These are phyloP conservation scores for Papilio dardanus DNA, from an alignment of 1,140 invertebrate genomes.

Conservation along the genomic window DNA sequence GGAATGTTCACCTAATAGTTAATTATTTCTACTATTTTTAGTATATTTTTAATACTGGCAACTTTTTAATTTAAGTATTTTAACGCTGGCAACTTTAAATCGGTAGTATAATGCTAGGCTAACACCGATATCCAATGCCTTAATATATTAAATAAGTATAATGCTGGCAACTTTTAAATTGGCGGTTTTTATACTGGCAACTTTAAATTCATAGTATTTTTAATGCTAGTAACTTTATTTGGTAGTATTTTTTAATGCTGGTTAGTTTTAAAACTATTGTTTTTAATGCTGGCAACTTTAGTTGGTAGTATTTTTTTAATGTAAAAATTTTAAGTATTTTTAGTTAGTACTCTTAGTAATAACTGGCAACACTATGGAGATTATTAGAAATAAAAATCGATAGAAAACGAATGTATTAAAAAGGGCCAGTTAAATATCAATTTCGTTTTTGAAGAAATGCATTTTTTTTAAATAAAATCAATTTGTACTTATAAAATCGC, in stretches of 20 bases:
- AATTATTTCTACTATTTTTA: slow-evolving; percentile 34
- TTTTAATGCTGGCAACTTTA: not conserved
- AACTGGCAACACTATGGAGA: not conserved
- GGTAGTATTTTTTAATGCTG: not conserved
- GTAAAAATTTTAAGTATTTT: slow-evolving; percentile 32
- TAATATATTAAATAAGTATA: no score
- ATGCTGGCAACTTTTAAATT: no score
- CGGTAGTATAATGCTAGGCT: no score
- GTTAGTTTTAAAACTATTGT: not conserved
- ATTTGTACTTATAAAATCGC: slow-evolving; percentile 13
- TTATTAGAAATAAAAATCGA: not conserved
- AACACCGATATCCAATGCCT: no score
- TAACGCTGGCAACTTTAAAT: not conserved
- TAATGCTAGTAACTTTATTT: not conserved
- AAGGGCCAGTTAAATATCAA: not conserved
- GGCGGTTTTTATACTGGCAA: not conserved
- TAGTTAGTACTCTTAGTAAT: slow-evolving; percentile 36
- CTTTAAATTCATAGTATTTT: not conserved
- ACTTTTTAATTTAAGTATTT: not conserved
- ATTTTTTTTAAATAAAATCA: not conserved
- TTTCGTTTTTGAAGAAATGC: not conserved
- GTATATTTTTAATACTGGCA: slow-evolving; percentile 1
- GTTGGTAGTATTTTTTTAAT: no score
- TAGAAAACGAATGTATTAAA: not conserved
- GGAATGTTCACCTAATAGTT: slow-evolving; percentile 64